Base-by-base conservation (phyloP, 2,888 invertebrate genomes). In the Barypeithes pellucidus region DNA sequence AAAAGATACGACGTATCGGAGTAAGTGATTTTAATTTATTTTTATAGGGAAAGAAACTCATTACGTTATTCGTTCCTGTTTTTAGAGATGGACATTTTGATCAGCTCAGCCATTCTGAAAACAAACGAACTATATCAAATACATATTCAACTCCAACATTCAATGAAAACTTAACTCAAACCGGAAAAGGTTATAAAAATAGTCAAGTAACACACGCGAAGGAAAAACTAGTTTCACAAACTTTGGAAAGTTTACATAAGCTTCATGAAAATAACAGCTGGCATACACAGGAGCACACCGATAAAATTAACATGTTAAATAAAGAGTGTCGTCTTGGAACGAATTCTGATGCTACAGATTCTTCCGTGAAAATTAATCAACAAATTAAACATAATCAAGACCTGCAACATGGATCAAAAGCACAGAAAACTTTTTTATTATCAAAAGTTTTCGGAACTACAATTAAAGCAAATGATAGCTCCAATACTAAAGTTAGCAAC, bases 241-340 rank as follows among this genome's bases (percentile, higher is more conserved):
- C n/a, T 5, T 29, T 52, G 14, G 29, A 7, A 7, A 29, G 12
- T 52, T 29, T 52, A 4, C 8, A 52, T 14, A 24, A 52, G 9
- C 29, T 52, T 29, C 52, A 52, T 52, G 29, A 52, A n/a, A 52
- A 29, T 52, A 52, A 24, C 4, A 52, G 29, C n/a, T 52, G 52
- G 52, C 24, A 52, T 29, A 52, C 52, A 0, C 52, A 24, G 29
- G n/a, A 14, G 8, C 14, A 29, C 7, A 8, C 29, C 4, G 0
- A 14, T 7, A 14, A 52, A n/a, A 1, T 5, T 29, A 14, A 5
- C n/a, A 47, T 8, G 1, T 47, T 9, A 47, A 16, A 22, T 22
- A 50, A 3, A 4, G 12, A 22, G 4, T 22, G 22, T n/a, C n/a
- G 2, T 12, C 11, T 12, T 8, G 22, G n/a, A 3, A 50, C 11